These are phyloP conservation scores for Rotaria magnacalcarata DNA, from an alignment of 2,888 invertebrate genomes.

Conservation along the genomic window DNA sequence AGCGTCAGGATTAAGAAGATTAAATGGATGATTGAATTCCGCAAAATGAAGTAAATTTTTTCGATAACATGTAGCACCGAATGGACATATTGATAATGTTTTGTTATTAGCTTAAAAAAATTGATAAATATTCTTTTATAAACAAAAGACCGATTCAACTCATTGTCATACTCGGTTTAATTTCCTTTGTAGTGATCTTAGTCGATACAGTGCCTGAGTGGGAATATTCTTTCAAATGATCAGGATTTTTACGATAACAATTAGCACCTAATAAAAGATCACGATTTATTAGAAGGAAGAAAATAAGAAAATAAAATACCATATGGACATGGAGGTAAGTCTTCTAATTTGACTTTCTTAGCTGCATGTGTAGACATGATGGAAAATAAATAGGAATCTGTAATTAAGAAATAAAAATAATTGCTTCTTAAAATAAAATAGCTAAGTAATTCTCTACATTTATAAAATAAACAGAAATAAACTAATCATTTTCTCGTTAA, in stretches of 20 bases:
- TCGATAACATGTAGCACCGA: conserved; percentile 52
- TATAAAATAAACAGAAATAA: no score
- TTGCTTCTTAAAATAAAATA: no score
- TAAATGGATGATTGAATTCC: conserved; percentile 52
- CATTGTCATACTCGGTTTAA: not conserved
- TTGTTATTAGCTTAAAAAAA: not conserved
- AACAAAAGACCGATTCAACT: not conserved
- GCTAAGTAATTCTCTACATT: no score
- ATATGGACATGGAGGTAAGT: conserved; percentile 51
- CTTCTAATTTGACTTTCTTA: not conserved
- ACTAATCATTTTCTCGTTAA: no score
- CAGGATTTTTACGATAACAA: conserved; percentile 53
- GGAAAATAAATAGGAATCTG: not conserved
- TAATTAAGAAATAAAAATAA: not conserved
- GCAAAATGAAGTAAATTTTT: conserved; percentile 54
- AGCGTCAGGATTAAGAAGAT: not conserved
- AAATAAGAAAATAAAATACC: conserved; percentile 48
- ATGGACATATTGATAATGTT: conserved; percentile 50
- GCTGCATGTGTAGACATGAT: not conserved
- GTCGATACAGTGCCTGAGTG: conserved; percentile 48
- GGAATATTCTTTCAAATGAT: conserved; percentile 53
- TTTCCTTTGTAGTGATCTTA: not conserved
- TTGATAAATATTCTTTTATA: no score
- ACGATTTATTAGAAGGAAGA: not conserved
- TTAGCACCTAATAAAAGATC: not conserved